Base-by-base conservation (phyloP, 2,888 invertebrate species). In the Morpho achilles region DNA sequence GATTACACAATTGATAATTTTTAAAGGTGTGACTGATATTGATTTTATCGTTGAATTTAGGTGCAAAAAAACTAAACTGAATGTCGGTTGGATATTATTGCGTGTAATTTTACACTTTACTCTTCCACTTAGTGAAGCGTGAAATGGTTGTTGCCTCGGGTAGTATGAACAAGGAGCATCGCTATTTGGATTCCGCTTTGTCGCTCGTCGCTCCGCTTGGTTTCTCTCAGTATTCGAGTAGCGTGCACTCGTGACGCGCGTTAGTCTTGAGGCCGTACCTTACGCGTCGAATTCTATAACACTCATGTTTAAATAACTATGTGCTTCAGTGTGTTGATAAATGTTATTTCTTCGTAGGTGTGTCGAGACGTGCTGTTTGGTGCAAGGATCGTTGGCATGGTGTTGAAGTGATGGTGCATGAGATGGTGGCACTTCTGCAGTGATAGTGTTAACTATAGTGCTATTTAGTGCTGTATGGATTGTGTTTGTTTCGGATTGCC, bases 401-500 rank as follows among this genome's bases (percentile, higher is more conserved):
- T 86, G 87, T 82, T 82, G 76, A 82, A 84, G 88, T 89, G 88
- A 80, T 86, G 84, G 88, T 89, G 86, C 79, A 76, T 82, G 80
- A 78, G 79, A 75, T 83, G 79, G 86, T 84, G 82, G 78, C 75
- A 72, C 75, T 80, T 77, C 80, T 74, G 79, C 74, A 87, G 87
- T 87, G 84, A 73, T 77, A 82, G 88, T 89, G 89, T 81, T 77
- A 79, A 80, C 81, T 80, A 83, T 78, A 87, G 88, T 87, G 87
- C 80, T 71, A 70, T 71, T 74, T 76, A 78, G 89, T 90, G 88
- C 75, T 89, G 86, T 76, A 86, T 87, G 87, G 82, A 87, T 90
- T 89, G 89, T 87, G 87, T 80, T 74, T 77, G 70, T 76, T 80
- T 87, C 85, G 89, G 89, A 90, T 90, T 90, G 85, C 83, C 82